Conservation (phyloP, 2,888 invertebrate species). For the Ochropleura leucogaster region DNA sequence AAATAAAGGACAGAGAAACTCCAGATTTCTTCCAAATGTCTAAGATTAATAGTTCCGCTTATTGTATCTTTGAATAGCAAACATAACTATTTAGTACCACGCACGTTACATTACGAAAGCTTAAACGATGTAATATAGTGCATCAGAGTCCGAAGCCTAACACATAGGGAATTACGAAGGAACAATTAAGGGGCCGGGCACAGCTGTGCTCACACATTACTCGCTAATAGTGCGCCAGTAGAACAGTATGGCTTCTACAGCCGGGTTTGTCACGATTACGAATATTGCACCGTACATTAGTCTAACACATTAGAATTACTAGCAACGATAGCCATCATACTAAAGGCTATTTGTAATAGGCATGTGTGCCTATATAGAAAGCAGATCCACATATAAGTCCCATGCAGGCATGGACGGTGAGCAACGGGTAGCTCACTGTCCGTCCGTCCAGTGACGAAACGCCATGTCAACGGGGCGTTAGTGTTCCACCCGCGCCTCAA, state of each 20-base stretch:
- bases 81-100: not conserved
- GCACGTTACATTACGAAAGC: not conserved
- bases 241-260: constrained; percentile 3
- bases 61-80: not conserved
- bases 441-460: too few species aligned
- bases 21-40: not conserved
- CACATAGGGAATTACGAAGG: constrained; percentile 15
- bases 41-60: not conserved
- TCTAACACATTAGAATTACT: not conserved
- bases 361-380: not conserved
- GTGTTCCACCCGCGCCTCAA: too few species aligned
- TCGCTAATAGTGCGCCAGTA: constrained; percentile 1
- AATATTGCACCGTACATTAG: not conserved
- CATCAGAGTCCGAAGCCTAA: constrained; percentile 15
- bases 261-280: not conserved
- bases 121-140: constrained; percentile 12
- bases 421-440: too few species aligned
- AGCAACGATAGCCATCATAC: not conserved
- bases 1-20: not conserved
- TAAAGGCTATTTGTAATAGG: not conserved
- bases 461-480: too few species aligned
- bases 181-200: constrained; percentile 20
- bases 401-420: not conserved
- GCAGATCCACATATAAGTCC: not conserved
- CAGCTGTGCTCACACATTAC: constrained; percentile 43